phyloP scores from a whole-genome alignment of 2,113 vertebrate genomes.

The Meles meles region DNA sequence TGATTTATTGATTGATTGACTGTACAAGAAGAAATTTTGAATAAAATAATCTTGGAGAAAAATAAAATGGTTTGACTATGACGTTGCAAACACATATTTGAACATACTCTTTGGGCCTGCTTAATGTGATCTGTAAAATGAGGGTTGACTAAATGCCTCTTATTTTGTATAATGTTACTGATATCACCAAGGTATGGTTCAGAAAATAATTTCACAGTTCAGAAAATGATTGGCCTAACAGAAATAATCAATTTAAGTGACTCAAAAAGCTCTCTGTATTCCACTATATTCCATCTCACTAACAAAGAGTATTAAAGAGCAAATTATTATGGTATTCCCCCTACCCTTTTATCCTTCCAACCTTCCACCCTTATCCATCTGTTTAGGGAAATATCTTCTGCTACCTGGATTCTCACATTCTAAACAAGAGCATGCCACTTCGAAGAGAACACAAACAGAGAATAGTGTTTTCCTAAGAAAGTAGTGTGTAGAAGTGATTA shows the following conservation, averaged over 20 bases:
- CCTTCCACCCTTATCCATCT: not conserved
- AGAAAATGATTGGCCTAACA: not conserved
- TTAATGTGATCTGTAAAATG: not conserved
- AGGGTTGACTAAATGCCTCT: not conserved
- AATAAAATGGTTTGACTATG: not conserved
- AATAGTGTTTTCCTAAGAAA: not conserved
- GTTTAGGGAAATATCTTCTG: not conserved
- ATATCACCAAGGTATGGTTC: not conserved
- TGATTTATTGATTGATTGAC: not conserved
- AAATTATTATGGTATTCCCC: not conserved
- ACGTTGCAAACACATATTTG: not conserved
- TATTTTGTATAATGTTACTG: not conserved
- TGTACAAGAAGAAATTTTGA: slow-evolving; percentile 17
- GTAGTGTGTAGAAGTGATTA: not conserved
- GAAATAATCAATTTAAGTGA: not conserved
- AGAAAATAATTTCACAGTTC: not conserved
- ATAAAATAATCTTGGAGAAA: slow-evolving; percentile 12
- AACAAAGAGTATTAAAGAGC: not conserved
- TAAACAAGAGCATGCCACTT: not conserved
- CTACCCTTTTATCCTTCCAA: not conserved
- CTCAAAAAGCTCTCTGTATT: not conserved
- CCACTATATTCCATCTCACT: not conserved
- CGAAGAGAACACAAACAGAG: not conserved
- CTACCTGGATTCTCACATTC: not conserved
- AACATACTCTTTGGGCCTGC: not conserved